Base-by-base conservation (phyloP, 2,888 invertebrate genomes). In the Nomada lathburiana region DNA sequence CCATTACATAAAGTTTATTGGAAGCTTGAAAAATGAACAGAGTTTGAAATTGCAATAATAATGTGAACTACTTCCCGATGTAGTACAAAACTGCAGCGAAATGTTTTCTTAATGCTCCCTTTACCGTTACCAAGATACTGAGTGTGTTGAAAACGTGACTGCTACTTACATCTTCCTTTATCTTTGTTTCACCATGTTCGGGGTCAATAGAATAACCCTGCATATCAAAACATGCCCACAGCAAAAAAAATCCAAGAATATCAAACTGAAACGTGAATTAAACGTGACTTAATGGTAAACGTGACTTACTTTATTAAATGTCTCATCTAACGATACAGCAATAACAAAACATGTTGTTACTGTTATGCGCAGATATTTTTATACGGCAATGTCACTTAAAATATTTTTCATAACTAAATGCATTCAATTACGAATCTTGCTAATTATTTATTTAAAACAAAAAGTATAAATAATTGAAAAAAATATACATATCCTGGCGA, bases 121-220 rank as follows among this genome's bases (percentile, higher is more conserved):
- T 76, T 67, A 53, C 65, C 57, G 75, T 76, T 60, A 65, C 64
- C 55, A 64, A 64, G 86, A 88, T 85, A 92, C 88, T 93, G 91
- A 92, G 85, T 82, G 83, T 80, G 78, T 88, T 89, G 79, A 65
- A 82, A 81, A 79, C 65, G 57, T 85, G 64, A 82, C 82, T 59
- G 80, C 82, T 93, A 93, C 93, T 94, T 93, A 94, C 94, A 86
- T 93, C 91, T 86, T 85, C 86, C 80, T 86, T 93, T 92, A 94
- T 93, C 93, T 89, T 79, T 26, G 89, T 91, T 89, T 93, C 92
- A 90, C 90, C 90, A 89, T 89, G 87, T 89, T 91, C 85, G 84
- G 90, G 93, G 91, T 93, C 93, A 91, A 90, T 82, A 70, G 91
- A 82, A 76, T 92, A 92, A 92, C 92, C 91, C 90, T 92, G 90